Conservation (phyloP, 2,888 invertebrate species). For the Neocrepidodera transversa region DNA sequence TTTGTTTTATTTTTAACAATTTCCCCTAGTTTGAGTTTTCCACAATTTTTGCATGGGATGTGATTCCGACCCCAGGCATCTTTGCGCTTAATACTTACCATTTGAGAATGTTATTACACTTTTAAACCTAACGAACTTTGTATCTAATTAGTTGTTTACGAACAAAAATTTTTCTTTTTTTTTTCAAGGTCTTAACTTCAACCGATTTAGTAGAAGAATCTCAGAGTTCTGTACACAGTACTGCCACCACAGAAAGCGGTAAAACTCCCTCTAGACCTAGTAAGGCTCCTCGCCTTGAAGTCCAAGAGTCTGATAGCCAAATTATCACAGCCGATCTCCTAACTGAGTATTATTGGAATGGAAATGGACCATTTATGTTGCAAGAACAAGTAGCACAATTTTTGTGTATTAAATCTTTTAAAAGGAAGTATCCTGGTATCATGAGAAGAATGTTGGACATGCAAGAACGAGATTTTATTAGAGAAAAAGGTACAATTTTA, state of each 20-base stretch:
- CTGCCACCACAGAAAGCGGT: constrained; percentile 70
- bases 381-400: constrained; percentile 97
- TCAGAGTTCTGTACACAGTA: constrained; percentile 82
- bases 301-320: constrained; percentile 55
- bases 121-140: too few species aligned
- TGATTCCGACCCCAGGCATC: too few species aligned
- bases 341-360: constrained; percentile 91
- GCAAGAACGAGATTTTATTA: constrained; percentile 88
- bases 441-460: constrained; percentile 82
- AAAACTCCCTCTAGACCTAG: constrained; percentile 36
- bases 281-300: constrained; percentile 51
- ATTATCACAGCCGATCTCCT: constrained; percentile 80
- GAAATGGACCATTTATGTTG: constrained; percentile 86
- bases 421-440: constrained; percentile 84
- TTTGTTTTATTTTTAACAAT: too few species aligned
- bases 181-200: constrained; percentile 38
- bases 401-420: constrained; percentile 94
- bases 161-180: too few species aligned
- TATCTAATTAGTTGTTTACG: too few species aligned
- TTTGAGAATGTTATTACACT: too few species aligned
- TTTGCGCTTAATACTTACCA: too few species aligned
- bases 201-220: constrained; percentile 70
- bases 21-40: too few species aligned
- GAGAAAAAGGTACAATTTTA: constrained; percentile 64
- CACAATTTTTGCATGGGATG: too few species aligned